Conservation (phyloP, 2,888 invertebrate genomes). For the Cantharis flavilabris region DNA sequence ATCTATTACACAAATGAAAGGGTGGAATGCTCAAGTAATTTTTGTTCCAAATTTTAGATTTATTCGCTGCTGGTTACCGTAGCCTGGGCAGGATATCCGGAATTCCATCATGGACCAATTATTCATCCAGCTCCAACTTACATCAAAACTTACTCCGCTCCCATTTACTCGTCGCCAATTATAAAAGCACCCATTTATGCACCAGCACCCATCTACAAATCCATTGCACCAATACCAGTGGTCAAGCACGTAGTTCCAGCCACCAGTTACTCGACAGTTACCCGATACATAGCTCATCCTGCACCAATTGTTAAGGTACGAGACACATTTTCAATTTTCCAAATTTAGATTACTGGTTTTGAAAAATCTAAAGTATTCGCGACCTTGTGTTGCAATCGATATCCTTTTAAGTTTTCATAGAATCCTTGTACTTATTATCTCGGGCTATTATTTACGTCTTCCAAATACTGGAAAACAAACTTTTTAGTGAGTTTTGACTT, state of each 20-base stretch:
- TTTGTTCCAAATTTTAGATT: not conserved
- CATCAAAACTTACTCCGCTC: conserved; percentile 3
- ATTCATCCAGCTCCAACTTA: conserved; percentile 24
- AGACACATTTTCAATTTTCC: no score
- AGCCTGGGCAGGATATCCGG: not conserved
- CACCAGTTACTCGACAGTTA: conserved; percentile 65
- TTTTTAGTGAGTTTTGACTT: not conserved
- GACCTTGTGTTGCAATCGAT: not conserved
- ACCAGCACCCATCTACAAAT: conserved; percentile 37
- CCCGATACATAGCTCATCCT: conserved; percentile 51
- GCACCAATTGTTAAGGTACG: conserved; percentile 50
- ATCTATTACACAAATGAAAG: not conserved
- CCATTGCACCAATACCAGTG: conserved; percentile 37
- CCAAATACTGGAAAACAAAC: not conserved
- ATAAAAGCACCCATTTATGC: conserved; percentile 35
- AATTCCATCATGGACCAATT: not conserved
- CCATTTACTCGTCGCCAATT: conserved; percentile 22
- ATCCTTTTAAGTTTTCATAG: not conserved
- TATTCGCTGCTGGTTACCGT: not conserved
- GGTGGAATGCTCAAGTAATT: not conserved
- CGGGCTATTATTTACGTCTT: not conserved
- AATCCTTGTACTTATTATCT: not conserved
- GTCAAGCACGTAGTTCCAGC: conserved; percentile 52
- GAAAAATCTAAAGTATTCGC: not conserved
- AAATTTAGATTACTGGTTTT: not conserved